Conservation (phyloP, 2,113 vertebrate species). For the Embiotoca jacksoni region DNA sequence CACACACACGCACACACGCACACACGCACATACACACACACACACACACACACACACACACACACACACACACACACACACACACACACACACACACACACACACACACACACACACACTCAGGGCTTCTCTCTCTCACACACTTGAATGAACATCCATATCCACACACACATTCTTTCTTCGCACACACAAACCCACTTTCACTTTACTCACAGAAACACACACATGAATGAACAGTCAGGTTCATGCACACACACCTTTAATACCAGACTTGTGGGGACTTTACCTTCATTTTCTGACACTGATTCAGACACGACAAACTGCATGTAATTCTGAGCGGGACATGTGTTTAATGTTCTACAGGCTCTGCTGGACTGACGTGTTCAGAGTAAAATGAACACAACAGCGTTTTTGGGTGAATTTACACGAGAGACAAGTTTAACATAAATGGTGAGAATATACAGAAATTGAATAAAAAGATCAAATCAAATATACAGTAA, state of each 20-base stretch:
- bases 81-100: no score
- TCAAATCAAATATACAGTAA: no score
- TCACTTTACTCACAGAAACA: background rate
- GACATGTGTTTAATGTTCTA: no score
- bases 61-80: conserved; percentile 27
- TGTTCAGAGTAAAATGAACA: no score
- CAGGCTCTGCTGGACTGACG: no score
- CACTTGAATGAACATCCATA: conserved; percentile 50
- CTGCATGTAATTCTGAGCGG: background rate
- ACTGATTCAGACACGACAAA: background rate
- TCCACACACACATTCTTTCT: conserved; percentile 42
- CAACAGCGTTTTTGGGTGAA: no score
- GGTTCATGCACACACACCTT: conserved; percentile 8
- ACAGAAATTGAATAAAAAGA: no score
- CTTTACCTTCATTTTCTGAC: no score
- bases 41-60: conserved; percentile 48
- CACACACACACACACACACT: no score
- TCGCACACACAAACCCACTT: conserved; percentile 20
- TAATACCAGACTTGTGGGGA: no score
- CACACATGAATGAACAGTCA: conserved; percentile 5
- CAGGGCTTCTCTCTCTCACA: conserved; percentile 39
- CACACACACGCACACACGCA: conserved; percentile 42
- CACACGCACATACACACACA: conserved; percentile 44
- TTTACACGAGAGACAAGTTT: no score
- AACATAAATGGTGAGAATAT: no score